These are phyloP conservation scores for Siderastrea siderea DNA, from an alignment of 92 coral and sea anemone genomes.

Conservation along the genomic window DNA sequence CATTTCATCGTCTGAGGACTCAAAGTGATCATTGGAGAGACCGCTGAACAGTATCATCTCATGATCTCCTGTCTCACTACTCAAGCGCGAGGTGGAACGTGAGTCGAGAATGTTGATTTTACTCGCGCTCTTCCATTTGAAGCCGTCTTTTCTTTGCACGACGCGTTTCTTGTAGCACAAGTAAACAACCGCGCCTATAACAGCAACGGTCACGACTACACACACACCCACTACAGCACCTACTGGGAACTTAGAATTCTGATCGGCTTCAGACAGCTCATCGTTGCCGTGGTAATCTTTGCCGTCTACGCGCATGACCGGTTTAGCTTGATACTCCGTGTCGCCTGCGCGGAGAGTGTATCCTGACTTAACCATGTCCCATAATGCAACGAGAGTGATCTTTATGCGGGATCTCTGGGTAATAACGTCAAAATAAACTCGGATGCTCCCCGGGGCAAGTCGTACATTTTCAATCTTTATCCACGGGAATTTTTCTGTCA, in stretches of 20 bases:
- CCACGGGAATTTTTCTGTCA: constrained; percentile 13
- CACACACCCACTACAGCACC: constrained; percentile 54
- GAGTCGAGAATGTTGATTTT: constrained; percentile 55
- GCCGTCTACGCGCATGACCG: constrained; percentile 62
- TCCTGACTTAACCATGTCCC: constrained; percentile 71
- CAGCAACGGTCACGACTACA: constrained; percentile 37
- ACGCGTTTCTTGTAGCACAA: constrained; percentile 52
- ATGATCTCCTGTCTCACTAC: constrained; percentile 7
- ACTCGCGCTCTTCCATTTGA: constrained; percentile 52
- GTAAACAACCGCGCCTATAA: constrained; percentile 26
- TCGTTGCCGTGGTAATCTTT: constrained; percentile 60
- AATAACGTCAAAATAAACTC: constrained; percentile 66
- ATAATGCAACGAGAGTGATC: constrained; percentile 49
- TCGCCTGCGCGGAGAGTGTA: constrained; percentile 42
- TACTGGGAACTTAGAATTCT: constrained; percentile 57
- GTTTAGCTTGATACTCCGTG: constrained; percentile 48
- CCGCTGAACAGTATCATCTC: constrained; percentile 24
- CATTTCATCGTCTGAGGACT: constrained; percentile 16
- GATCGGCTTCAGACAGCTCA: constrained; percentile 8
- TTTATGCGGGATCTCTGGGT: constrained; percentile 64
- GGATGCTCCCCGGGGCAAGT: constrained; percentile 73
- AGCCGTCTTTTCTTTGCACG: constrained; percentile 1
- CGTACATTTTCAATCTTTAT: constrained; percentile 50
- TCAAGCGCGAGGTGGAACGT: constrained; percentile 39
- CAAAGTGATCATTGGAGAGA: constrained; percentile 14